Evolutionary conservation across 2,113 vertebrate genomes (phyloP).

Genomic region (Rhinolophus ferrumequinum): DNA sequence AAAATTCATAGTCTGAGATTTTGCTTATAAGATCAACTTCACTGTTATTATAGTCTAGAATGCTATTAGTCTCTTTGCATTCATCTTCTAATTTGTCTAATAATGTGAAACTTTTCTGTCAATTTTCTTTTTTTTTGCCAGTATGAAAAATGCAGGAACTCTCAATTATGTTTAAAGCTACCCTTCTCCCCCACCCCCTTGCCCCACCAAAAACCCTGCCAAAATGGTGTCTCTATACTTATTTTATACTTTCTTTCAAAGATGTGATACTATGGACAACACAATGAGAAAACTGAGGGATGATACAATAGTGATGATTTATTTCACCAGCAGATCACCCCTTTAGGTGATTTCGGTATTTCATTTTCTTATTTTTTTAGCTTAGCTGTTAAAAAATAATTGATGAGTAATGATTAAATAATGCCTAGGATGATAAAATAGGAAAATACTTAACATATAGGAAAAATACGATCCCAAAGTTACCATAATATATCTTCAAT

Average conservation of each 20-base stretch:
- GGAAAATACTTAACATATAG: not conserved
- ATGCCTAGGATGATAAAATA: conserved; percentile 19
- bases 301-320: not conserved
- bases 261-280: not conserved
- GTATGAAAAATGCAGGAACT: conserved; percentile 25
- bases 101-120: conserved; percentile 26
- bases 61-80: not conserved
- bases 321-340: not conserved
- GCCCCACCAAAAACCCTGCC: not conserved
- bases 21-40: not conserved
- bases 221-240: not conserved
- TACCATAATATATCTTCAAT: not conserved
- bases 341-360: conserved; percentile 1
- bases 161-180: not conserved
- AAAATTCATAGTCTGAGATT: not conserved
- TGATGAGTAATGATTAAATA: conserved; percentile 1
- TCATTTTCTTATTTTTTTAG: not conserved
- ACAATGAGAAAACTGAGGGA: conserved; percentile 5
- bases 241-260: conserved; percentile 17
- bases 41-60: not conserved
- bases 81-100: conserved; percentile 17
- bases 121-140: not conserved
- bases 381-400: not conserved
- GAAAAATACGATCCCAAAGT: not conserved
- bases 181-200: too few species aligned